Evolutionary conservation across 2,797 vertebrate species (phyloP).

Genomic region (Alcedo atthis): DNA sequence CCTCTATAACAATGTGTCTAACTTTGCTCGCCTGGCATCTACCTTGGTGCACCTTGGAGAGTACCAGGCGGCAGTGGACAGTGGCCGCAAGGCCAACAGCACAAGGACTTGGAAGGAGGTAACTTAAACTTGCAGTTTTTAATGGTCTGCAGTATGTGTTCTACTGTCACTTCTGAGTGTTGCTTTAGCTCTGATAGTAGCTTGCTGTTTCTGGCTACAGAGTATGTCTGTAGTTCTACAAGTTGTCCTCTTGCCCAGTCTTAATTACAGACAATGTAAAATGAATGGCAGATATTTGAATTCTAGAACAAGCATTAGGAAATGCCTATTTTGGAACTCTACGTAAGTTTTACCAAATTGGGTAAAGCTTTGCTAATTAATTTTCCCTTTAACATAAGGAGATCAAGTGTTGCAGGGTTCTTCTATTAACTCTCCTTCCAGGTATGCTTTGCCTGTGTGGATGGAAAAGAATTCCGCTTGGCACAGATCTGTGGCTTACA

Average conservation of each 20-base stretch:
- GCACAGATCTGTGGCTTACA: constrained; percentile 94
- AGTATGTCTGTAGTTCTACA: background rate
- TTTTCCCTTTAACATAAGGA: background rate
- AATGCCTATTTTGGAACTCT: background rate
- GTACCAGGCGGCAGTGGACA: constrained; percentile 93
- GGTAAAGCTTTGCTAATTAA: background rate
- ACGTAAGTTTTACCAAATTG: background rate
- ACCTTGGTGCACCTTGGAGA: constrained; percentile 93
- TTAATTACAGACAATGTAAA: background rate
- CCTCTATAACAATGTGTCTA: constrained; percentile 91
- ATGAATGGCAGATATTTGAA: background rate
- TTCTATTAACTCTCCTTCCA: constrained; percentile 43
- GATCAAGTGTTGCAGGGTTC: background rate
- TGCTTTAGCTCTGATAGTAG: background rate
- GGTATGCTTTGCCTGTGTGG: constrained; percentile 95
- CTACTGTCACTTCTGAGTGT: background rate
- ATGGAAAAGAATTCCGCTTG: constrained; percentile 91
- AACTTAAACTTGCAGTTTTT: background rate
- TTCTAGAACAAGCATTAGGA: background rate
- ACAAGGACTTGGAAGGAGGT: constrained; percentile 95
- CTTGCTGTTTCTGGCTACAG: background rate
- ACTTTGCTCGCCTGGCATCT: constrained; percentile 91
- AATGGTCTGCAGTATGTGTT: background rate
- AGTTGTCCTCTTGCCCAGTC: background rate
- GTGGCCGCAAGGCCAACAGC: constrained; percentile 92